Evolutionary conservation across 2,797 vertebrate species (phyloP).

Genomic region (Smutsia temminckii): DNA sequence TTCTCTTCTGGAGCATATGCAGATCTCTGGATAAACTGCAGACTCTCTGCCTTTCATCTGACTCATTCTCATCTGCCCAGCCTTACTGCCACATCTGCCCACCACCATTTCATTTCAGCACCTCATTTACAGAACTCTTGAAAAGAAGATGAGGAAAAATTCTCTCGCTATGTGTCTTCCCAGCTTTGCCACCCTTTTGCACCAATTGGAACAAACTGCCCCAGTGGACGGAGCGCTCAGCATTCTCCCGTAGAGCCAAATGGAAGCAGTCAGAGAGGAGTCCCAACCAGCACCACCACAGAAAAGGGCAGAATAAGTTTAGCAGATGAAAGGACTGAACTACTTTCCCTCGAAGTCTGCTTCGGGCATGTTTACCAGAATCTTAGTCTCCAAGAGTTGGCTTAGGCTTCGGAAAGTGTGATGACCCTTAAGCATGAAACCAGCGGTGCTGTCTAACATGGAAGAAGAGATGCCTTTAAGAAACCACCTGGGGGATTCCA

Average conservation of each 20-base stretch:
- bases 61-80: background rate
- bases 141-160: background rate
- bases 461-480: constrained; percentile 1
- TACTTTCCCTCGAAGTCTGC: constrained; percentile 56
- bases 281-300: background rate
- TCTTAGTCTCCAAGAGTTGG: constrained; percentile 66
- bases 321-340: constrained; percentile 64
- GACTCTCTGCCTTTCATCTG: background rate
- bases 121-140: constrained; percentile 67
- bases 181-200: constrained; percentile 69
- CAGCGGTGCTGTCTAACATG: background rate
- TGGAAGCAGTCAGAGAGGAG: constrained; percentile 69
- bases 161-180: constrained; percentile 44
- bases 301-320: constrained; percentile 57
- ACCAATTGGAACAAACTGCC: constrained; percentile 78
- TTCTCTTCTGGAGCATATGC: constrained; percentile 43
- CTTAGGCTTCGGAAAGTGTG: constrained; percentile 44
- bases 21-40: constrained; percentile 27
- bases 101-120: constrained; percentile 73
- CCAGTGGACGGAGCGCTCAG: constrained; percentile 68
- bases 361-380: constrained; percentile 62
- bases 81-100: background rate
- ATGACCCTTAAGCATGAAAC: constrained; percentile 31
- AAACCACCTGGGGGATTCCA: background rate
- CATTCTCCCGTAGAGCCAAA: constrained; percentile 61